Percentiles rank a stretch among this genome's conserved stretches.
Conservation (phyloP, 1,140 invertebrate species). For the Micrasema longulum region DNA sequence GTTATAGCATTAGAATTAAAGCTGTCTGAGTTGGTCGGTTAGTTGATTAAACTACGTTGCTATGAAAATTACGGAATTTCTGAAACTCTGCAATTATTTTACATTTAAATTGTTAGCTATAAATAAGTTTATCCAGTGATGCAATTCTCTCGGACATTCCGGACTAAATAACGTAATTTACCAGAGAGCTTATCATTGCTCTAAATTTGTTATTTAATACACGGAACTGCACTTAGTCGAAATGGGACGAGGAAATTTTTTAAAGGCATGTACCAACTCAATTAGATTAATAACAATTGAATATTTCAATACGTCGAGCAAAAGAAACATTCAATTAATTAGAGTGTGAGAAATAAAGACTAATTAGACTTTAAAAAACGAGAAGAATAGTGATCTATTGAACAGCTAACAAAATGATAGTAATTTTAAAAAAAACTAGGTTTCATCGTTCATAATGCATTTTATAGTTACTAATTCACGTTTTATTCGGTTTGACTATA, state of each 20-base stretch:
- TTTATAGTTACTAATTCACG: too few relatives aligned
- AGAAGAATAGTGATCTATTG: too few relatives aligned
- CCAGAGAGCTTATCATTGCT: conserved; percentile 21
- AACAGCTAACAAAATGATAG: too few relatives aligned
- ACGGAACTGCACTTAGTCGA: conserved; percentile 9
- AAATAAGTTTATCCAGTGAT: conserved; percentile 29
- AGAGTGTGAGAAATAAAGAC: too few relatives aligned
- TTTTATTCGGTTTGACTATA: too few relatives aligned
- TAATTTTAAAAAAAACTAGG: too few relatives aligned
- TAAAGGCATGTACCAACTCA: too few relatives aligned
- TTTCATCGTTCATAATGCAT: too few relatives aligned
- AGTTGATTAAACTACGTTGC: neutral
- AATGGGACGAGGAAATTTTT: neutral
- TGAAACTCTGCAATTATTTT: conserved; percentile 28
- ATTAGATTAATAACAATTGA: too few relatives aligned
- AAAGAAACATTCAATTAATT: too few relatives aligned
- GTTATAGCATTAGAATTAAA: neutral
- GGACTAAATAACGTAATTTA: conserved; percentile 15
- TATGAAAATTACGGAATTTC: conserved; percentile 1
- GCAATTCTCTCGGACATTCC: conserved; percentile 14
- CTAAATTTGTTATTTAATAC: conserved; percentile 18
- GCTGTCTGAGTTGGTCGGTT: neutral
- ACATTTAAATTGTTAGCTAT: conserved; percentile 1
- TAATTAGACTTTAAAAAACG: too few relatives aligned
- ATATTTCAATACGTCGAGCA: too few relatives aligned